A percentile compares a stretch with the other conserved stretches of the same genome.
These are phyloP conservation scores for Pammene fasciana DNA, from an alignment of 2,888 invertebrate genomes.

Conservation along the genomic window DNA sequence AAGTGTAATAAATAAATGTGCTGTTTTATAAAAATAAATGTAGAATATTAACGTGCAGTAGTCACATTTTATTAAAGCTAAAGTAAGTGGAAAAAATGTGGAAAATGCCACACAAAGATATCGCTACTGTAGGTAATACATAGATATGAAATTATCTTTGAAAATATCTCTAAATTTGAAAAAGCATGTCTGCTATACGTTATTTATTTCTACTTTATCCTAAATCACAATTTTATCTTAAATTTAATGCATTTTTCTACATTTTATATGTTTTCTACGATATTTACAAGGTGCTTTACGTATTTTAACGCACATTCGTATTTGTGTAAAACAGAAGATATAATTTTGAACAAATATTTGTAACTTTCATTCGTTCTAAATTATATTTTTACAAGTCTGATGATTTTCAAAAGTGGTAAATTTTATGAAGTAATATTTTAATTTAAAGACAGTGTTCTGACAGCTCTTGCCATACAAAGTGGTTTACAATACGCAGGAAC, in stretches of 20 bases:
- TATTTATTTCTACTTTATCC: background rate
- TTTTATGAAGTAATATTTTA: too few relatives aligned
- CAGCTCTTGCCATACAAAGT: too few relatives aligned
- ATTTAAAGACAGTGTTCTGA: too few relatives aligned
- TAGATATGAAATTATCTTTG: too few relatives aligned
- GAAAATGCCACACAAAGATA: too few relatives aligned
- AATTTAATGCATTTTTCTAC: conserved; percentile 19
- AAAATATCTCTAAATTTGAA: too few relatives aligned
- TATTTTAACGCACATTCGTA: conserved; percentile 33
- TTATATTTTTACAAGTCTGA: conserved; percentile 5
- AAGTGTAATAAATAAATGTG: conserved; percentile 3
- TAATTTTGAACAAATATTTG: conserved; percentile 2
- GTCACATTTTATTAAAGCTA: too few relatives aligned
- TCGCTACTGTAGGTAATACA: too few relatives aligned
- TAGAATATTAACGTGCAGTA: too few relatives aligned
- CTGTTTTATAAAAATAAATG: background rate
- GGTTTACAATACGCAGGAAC: too few relatives aligned
- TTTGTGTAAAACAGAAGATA: background rate
- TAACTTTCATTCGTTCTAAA: background rate
- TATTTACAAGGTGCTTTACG: conserved; percentile 28
- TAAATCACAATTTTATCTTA: conserved; percentile 18
- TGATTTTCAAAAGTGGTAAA: conserved; percentile 10
- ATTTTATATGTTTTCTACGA: conserved; percentile 24
- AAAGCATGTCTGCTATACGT: background rate
- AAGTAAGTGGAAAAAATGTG: too few relatives aligned